phyloP scores from a whole-genome alignment of 2,797 vertebrate species.

The Ibycter americanus region DNA sequence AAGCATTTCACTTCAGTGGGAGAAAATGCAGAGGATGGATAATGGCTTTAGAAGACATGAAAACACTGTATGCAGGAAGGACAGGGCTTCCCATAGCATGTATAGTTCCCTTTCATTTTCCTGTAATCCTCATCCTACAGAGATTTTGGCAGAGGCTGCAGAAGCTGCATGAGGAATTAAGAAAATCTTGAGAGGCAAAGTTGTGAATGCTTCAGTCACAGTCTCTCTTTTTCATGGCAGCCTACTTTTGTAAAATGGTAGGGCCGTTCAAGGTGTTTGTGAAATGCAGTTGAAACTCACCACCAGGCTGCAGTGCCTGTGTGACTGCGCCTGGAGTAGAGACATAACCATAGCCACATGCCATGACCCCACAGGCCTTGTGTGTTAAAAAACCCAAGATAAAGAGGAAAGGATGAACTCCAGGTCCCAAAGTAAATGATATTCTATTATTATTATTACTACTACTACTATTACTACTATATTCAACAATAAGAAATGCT shows the following conservation, averaged over 20 bases:
- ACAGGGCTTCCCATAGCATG: not conserved
- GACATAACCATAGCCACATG: fast-evolving
- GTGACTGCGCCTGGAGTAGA: fast-evolving
- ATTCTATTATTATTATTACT: not conserved
- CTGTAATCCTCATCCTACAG: not conserved
- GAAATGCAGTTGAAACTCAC: not conserved
- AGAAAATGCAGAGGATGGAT: not conserved
- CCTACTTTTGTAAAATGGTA: not conserved
- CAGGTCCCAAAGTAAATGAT: fast-evolving
- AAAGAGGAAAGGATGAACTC: not conserved
- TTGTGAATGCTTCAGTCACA: not conserved
- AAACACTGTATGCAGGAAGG: not conserved
- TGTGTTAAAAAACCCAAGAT: not conserved
- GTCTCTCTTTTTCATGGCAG: not conserved
- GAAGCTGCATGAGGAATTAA: not conserved
- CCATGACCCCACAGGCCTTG: not conserved
- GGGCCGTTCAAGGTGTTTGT: not conserved
- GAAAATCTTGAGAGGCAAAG: not conserved
- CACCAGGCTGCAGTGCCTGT: not conserved
- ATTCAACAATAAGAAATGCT: not conserved
- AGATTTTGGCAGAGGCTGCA: not conserved
- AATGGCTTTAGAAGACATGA: not conserved
- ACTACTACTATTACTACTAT: not conserved
- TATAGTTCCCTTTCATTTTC: not conserved
- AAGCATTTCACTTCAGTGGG: not conserved